Conservation (phyloP, 2,113 vertebrate species). For the Taurulus bubalis region DNA sequence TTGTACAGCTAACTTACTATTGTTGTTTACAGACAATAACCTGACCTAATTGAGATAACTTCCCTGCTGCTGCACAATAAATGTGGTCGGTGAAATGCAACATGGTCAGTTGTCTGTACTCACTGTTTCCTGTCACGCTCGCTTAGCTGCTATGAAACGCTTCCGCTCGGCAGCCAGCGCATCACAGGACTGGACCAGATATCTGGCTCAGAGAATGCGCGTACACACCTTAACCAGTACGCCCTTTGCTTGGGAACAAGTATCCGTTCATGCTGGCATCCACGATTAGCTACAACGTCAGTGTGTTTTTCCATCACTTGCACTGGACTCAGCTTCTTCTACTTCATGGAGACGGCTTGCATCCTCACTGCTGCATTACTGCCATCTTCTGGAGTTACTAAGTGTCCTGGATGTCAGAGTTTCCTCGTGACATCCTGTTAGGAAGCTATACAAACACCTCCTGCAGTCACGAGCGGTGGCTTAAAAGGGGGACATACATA, state of each 20-base stretch:
- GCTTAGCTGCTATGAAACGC: slow-evolving; percentile 25
- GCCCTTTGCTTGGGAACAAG: neutral
- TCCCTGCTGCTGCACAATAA: neutral
- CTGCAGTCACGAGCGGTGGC: neutral
- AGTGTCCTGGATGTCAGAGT: neutral
- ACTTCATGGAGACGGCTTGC: neutral
- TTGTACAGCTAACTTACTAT: neutral
- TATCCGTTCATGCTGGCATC: neutral
- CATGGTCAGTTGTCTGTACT: neutral
- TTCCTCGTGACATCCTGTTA: no score
- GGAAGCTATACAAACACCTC: neutral
- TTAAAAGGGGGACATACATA: neutral
- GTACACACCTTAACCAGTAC: slow-evolving; percentile 13
- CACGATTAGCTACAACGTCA: neutral
- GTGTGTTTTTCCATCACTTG: neutral
- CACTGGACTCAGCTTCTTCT: neutral
- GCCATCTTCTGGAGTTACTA: slow-evolving; percentile 4
- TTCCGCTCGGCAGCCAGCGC: neutral
- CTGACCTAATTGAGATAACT: neutral
- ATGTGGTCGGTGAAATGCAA: neutral
- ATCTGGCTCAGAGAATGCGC: neutral
- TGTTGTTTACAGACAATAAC: no score
- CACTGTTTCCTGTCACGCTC: neutral
- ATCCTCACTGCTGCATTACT: neutral
- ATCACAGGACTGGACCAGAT: neutral